phyloP scores from a whole-genome alignment of 2,797 vertebrate species.

The Allobates femoralis region DNA sequence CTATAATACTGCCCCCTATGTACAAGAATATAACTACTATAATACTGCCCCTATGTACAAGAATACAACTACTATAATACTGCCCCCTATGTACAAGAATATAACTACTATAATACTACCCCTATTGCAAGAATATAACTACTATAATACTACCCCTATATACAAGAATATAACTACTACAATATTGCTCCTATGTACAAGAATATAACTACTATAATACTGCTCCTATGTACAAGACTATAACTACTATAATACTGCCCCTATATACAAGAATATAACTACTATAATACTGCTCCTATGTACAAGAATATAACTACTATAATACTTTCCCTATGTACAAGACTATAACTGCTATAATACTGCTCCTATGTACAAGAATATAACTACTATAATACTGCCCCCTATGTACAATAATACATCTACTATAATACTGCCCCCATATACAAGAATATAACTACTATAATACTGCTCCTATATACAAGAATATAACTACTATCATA shows the following conservation, averaged over 20 bases:
- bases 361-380: not conserved
- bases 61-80: too few relatives aligned
- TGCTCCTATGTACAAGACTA: not conserved
- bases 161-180: constrained; percentile 1
- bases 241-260: not conserved
- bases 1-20: too few relatives aligned
- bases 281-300: not conserved
- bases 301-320: not conserved
- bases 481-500: too few relatives aligned
- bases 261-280: not conserved
- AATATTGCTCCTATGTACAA: not conserved
- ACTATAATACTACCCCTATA: not conserved
- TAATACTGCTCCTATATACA: too few relatives aligned
- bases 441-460: too few relatives aligned
- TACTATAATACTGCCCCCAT: too few relatives aligned
- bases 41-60: too few relatives aligned
- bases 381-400: too few relatives aligned
- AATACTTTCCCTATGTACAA: not conserved
- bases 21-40: too few relatives aligned
- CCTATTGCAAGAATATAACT: not conserved
- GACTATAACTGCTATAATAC: not conserved
- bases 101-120: not conserved
- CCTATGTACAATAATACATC: not conserved
- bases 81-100: not conserved
- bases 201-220: constrained; percentile 24